Percentiles rank a stretch among this genome's conserved stretches.
Evolutionary conservation across 1,140 invertebrate species (phyloP).

Genomic region (Palaemon carinicauda): DNA sequence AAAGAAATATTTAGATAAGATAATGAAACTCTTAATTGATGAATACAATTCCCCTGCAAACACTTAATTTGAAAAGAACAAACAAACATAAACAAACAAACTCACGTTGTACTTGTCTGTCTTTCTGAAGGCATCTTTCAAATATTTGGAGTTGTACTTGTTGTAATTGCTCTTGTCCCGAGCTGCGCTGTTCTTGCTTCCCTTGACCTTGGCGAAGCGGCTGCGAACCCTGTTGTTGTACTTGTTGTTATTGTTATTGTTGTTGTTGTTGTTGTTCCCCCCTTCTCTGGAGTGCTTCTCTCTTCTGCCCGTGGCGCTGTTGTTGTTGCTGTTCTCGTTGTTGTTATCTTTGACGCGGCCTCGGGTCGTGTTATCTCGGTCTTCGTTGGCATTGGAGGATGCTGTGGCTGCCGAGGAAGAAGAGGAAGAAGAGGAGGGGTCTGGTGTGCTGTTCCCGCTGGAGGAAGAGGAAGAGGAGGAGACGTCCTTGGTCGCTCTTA

Average conservation of each 20-base stretch:
- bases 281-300: neutral
- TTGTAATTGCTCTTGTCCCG: slow-evolving; percentile 1
- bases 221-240: slow-evolving; percentile 37
- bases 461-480: neutral
- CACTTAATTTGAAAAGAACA: no score
- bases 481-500: slow-evolving; percentile 69
- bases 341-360: neutral
- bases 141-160: neutral
- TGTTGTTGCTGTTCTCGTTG: neutral
- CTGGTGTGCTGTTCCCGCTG: neutral
- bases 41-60: neutral
- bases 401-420: neutral
- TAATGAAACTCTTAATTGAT: neutral
- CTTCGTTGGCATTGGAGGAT: neutral
- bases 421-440: neutral
- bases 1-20: neutral
- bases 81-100: neutral
- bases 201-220: slow-evolving; percentile 25
- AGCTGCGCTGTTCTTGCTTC: neutral
- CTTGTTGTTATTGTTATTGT: slow-evolving; percentile 2
- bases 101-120: slow-evolving; percentile 43
- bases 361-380: neutral
- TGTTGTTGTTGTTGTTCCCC: neutral
- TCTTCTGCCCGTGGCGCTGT: neutral
- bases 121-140: slow-evolving; percentile 28